These are phyloP conservation scores for Marisa cornuarietis DNA, from an alignment of 1,140 invertebrate species.

Conservation along the genomic window DNA sequence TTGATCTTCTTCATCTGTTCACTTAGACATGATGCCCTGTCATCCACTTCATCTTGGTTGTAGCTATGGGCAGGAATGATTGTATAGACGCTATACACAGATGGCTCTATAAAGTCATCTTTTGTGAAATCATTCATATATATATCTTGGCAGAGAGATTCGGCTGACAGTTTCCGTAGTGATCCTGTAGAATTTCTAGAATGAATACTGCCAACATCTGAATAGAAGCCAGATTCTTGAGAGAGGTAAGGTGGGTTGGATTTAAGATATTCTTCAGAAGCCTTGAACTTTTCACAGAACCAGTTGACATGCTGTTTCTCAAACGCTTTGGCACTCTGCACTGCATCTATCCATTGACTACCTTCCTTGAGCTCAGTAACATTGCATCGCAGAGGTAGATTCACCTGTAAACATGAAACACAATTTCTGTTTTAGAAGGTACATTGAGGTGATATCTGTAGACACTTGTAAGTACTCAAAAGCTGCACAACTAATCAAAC, in stretches of 20 bases:
- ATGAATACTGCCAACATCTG: background rate
- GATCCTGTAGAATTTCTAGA: background rate
- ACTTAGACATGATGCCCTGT: background rate
- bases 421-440: background rate
- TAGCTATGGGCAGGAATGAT: background rate
- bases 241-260: background rate
- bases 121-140: background rate
- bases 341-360: slow-evolving; percentile 6
- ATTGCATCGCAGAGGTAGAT: slow-evolving; percentile 11
- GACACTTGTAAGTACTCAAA: too few relatives aligned
- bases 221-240: slow-evolving; percentile 9
- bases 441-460: background rate
- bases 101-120: slow-evolving; percentile 7
- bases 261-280: background rate
- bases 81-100: slow-evolving; percentile 9
- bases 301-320: background rate
- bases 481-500: too few relatives aligned
- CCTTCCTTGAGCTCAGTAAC: slow-evolving; percentile 6
- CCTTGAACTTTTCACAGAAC: slow-evolving; percentile 15
- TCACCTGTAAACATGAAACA: slow-evolving; percentile 6
- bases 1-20: slow-evolving; percentile 2
- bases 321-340: slow-evolving; percentile 6
- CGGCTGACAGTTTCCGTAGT: background rate
- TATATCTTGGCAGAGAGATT: background rate
- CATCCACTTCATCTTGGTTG: background rate